phyloP scores from a whole-genome alignment of 2,888 invertebrate genomes.

The Cephus pulcher region DNA sequence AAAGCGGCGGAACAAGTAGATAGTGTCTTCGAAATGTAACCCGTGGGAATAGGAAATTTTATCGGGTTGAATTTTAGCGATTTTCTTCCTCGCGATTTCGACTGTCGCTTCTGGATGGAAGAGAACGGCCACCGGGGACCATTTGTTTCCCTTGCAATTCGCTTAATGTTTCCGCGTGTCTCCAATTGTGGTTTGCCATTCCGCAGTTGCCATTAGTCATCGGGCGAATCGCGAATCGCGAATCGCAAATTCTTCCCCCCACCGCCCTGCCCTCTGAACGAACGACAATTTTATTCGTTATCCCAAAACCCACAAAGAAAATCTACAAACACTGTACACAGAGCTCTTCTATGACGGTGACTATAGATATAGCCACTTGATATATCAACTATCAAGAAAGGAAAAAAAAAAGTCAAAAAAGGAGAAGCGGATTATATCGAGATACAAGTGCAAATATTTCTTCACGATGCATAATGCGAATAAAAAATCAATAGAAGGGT shows the following conservation, averaged over 20 bases:
- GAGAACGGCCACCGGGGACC: not conserved
- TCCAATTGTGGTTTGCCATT: not conserved
- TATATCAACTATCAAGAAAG: not conserved
- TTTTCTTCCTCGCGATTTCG: not conserved
- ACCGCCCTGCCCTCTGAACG: not conserved
- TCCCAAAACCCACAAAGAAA: not conserved
- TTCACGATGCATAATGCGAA: slow-evolving; percentile 31
- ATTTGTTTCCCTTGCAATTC: not conserved
- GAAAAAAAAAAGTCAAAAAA: slow-evolving; percentile 24
- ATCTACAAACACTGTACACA: not conserved
- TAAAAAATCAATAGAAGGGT: slow-evolving; percentile 37
- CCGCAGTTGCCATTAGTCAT: not conserved
- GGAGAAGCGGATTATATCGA: slow-evolving; percentile 31
- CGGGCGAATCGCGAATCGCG: not conserved
- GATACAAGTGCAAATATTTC: slow-evolving; percentile 41
- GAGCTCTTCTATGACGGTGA: not conserved
- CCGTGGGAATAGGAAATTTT: not conserved
- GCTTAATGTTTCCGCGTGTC: not conserved
- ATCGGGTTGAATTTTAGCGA: not conserved
- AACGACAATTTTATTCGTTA: not conserved
- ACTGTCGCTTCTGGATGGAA: not conserved
- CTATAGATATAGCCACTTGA: not conserved
- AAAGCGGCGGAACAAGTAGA: not conserved
- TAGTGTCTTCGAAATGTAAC: not conserved
- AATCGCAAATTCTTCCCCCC: not conserved